Conservation (phyloP, 2,113 vertebrate genomes). For the Pungitius pungitius region DNA sequence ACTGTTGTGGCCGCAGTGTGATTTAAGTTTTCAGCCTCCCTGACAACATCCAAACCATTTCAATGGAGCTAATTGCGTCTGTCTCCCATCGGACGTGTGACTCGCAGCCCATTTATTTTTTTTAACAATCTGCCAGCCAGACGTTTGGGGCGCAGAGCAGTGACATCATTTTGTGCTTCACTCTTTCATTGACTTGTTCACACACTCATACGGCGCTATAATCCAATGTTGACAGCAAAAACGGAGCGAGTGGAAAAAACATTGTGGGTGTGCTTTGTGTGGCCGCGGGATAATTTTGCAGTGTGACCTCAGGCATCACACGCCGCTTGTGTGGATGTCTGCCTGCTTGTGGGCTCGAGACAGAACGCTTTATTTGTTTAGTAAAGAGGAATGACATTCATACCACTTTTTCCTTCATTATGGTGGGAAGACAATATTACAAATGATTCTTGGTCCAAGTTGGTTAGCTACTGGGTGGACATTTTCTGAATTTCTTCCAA, state of each 20-base stretch:
- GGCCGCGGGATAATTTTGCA: slow-evolving; percentile 64
- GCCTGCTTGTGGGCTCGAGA: slow-evolving; percentile 37
- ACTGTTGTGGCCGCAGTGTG: slow-evolving; percentile 38
- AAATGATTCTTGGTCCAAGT: neutral
- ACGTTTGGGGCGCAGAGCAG: slow-evolving; percentile 31
- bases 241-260: slow-evolving; percentile 48
- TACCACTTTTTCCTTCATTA: slow-evolving; percentile 16
- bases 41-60: slow-evolving; percentile 45
- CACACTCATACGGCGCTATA: slow-evolving; percentile 55
- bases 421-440: slow-evolving; percentile 27
- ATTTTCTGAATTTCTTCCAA: neutral
- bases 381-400: slow-evolving; percentile 24
- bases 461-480: neutral
- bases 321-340: slow-evolving; percentile 34
- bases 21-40: slow-evolving; percentile 31
- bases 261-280: slow-evolving; percentile 62
- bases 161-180: slow-evolving; percentile 57
- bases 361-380: slow-evolving; percentile 25
- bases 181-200: slow-evolving; percentile 67
- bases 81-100: slow-evolving; percentile 68
- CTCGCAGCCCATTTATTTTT: slow-evolving; percentile 59
- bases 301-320: slow-evolving; percentile 62
- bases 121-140: slow-evolving; percentile 60
- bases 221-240: too few species aligned
- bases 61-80: slow-evolving; percentile 63